phyloP scores from a whole-genome alignment of 1,140 invertebrate genomes.

The Dendroctonus ponderosae region DNA sequence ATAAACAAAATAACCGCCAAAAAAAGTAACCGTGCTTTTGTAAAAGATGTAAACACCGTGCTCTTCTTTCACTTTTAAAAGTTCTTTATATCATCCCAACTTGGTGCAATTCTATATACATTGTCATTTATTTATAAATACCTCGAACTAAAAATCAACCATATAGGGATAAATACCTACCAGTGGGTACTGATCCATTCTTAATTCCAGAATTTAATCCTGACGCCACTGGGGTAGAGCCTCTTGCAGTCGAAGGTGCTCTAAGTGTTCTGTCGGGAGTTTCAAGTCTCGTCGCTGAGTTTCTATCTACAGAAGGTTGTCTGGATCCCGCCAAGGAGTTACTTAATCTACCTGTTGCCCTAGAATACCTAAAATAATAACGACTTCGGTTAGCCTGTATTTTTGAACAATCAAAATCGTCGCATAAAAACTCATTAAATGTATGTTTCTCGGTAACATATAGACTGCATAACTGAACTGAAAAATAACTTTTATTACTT shows the following conservation, averaged over 20 bases:
- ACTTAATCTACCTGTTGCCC: constrained; percentile 58
- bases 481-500: too few relatives aligned
- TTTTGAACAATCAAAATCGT: too few relatives aligned
- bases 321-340: constrained; percentile 58
- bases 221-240: constrained; percentile 51
- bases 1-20: too few relatives aligned
- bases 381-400: too few relatives aligned
- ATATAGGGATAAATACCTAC: constrained; percentile 13
- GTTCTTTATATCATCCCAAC: too few relatives aligned
- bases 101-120: too few relatives aligned
- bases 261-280: constrained; percentile 52
- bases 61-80: too few relatives aligned
- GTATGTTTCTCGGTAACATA: neutral
- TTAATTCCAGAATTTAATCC: constrained; percentile 44
- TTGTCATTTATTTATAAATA: too few relatives aligned
- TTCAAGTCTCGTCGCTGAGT: constrained; percentile 49
- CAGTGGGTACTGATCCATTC: constrained; percentile 54
- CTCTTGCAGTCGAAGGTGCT: constrained; percentile 45
- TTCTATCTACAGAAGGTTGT: constrained; percentile 73
- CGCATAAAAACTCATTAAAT: neutral
- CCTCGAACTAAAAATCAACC: neutral
- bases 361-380: constrained; percentile 55
- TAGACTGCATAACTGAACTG: too few relatives aligned
- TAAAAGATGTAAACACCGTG: too few relatives aligned
- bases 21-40: too few relatives aligned